These are phyloP conservation scores for Miltochrista miniata DNA, from an alignment of 2,888 invertebrate genomes.

Conservation along the genomic window DNA sequence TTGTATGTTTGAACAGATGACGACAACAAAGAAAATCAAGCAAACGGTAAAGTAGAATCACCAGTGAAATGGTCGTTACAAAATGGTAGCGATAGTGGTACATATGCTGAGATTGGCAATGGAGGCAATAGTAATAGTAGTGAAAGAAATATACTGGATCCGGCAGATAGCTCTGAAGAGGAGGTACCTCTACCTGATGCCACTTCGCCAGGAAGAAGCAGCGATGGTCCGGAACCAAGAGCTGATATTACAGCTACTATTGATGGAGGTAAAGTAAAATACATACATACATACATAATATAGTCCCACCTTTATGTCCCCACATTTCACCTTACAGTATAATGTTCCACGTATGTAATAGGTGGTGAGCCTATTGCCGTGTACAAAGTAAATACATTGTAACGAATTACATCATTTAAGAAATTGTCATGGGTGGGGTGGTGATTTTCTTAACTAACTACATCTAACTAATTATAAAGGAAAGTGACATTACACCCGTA, in stretches of 20 bases:
- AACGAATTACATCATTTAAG: too few relatives aligned
- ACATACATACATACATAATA: too few relatives aligned
- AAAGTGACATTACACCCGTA: too few relatives aligned
- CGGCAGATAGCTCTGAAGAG: conserved; percentile 79
- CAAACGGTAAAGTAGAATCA: conserved; percentile 76
- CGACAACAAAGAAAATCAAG: conserved; percentile 80
- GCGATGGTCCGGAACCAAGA: conserved; percentile 76
- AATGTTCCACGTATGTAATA: too few relatives aligned
- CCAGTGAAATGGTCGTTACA: conserved; percentile 77
- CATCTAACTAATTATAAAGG: too few relatives aligned
- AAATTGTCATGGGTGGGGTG: too few relatives aligned
- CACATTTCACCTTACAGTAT: too few relatives aligned
- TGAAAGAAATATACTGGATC: conserved; percentile 75
- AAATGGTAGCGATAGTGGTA: conserved; percentile 79
- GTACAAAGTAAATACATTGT: too few relatives aligned
- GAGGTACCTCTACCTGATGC: conserved; percentile 76
- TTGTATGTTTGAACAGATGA: conserved; percentile 53
- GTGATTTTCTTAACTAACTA: too few relatives aligned
- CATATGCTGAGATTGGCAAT: conserved; percentile 78
- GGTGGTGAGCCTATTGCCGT: too few relatives aligned
- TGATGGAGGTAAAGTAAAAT: conserved; percentile 60
- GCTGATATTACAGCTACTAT: conserved; percentile 76
- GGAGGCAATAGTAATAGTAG: conserved; percentile 73
- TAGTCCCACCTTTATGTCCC: too few relatives aligned
- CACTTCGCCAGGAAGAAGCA: conserved; percentile 76